Evolutionary conservation across 2,888 invertebrate species (phyloP), one percentile per base, ranked within the genome.

Genomic region (Encarsia formosa): DNA sequence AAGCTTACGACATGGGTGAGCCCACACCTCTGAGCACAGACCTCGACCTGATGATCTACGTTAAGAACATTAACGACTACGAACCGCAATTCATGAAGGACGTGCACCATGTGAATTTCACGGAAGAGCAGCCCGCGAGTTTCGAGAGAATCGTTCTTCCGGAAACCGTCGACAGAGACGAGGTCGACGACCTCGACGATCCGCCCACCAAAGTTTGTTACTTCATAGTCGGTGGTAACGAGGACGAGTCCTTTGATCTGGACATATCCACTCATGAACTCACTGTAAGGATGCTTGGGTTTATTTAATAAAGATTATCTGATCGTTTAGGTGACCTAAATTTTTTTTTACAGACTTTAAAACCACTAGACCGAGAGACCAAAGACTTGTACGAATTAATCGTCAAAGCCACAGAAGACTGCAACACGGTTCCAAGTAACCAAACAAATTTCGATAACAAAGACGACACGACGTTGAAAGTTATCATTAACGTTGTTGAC

Each of bases 21-120:
- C 93, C 94, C 0, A 91, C 92, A 0, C 85, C 92, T 0, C 75
- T 94, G 3, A 91, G 91, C 62, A 86, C 91, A 0, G 93, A 92
- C 73, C 76, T 94, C 35, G 93, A 94, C 74, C 74, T 94, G 1
- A 89, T 88, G 4, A 84, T 94, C 59, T 91, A 92, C 69, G 87
- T 94, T 0, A 85, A 87, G 53, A 91, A 92, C 70, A 86, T 93
- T 0, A 91, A 93, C 73, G 91, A 89, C 68, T 91, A 89, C 71
- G 86, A 90, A 52, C 93, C 94, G 0, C 86, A 91, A 60, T 94
- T 94, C 74, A 77, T 87, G 23, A 78, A 85, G 32, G 86, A 86
- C 61, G 81, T 84, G 56, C 82, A 86, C 62, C 70, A 78, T 18
- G 79, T 88, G 0, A 88, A 88, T 70, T 86, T 91, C 55, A 69